phyloP scores from a whole-genome alignment of 2,888 invertebrate species.

The Arctia plantaginis region DNA sequence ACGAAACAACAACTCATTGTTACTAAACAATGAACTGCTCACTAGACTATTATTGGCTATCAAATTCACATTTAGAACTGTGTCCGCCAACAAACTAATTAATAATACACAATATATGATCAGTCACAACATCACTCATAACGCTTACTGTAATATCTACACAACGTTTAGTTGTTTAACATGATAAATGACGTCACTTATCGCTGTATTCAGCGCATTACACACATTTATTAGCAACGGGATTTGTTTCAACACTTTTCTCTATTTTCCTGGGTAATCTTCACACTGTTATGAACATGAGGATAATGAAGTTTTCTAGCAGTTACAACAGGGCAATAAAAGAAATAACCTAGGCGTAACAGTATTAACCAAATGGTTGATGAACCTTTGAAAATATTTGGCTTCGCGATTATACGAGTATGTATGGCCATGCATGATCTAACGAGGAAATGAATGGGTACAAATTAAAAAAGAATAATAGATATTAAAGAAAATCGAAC shows the following conservation, averaged over 20 bases:
- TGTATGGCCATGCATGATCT: too few relatives aligned
- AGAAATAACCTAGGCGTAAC: background rate
- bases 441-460: too few relatives aligned
- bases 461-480: too few relatives aligned
- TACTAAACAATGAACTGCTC: too few relatives aligned
- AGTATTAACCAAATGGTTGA: too few relatives aligned
- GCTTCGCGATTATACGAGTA: too few relatives aligned
- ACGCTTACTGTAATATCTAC: background rate
- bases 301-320: background rate
- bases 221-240: constrained; percentile 40
- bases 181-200: constrained; percentile 44
- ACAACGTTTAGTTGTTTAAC: constrained; percentile 17
- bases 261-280: constrained; percentile 30
- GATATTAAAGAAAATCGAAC: too few relatives aligned
- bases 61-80: background rate
- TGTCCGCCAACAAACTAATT: background rate
- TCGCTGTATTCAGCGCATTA: constrained; percentile 41
- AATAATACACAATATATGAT: background rate
- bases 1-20: background rate
- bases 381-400: too few relatives aligned
- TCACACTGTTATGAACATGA: constrained; percentile 4
- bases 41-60: background rate
- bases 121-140: background rate
- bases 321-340: background rate
- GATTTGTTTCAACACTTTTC: constrained; percentile 32